Percentiles rank a stretch among this genome's conserved stretches.
Evolutionary conservation across 2,888 invertebrate species (phyloP).

Genomic region (Drosophila peninsularis): DNA sequence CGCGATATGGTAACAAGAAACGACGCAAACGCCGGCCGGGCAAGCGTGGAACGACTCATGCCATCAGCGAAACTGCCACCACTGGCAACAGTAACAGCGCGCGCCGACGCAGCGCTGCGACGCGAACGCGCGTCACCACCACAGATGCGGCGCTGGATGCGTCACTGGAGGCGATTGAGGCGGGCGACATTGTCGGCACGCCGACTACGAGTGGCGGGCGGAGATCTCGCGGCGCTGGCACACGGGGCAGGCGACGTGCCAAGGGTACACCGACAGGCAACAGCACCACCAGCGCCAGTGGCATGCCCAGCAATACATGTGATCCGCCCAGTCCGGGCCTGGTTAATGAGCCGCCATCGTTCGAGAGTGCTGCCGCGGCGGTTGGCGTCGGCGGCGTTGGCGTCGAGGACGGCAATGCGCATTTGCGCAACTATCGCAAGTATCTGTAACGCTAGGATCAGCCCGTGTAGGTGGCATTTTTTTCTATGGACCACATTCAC

Average conservation of each 20-base stretch:
- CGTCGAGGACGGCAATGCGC: conserved; percentile 80
- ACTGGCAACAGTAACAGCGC: conserved; percentile 59
- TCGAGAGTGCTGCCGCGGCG: conserved; percentile 84
- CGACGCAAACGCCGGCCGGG: conserved; percentile 84
- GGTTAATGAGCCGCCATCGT: conserved; percentile 84
- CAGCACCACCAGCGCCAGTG: conserved; percentile 24
- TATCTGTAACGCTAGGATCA: conserved; percentile 83
- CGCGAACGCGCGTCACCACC: conserved; percentile 60
- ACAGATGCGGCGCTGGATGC: conserved; percentile 70
- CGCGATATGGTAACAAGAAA: conserved; percentile 84
- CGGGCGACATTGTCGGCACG: conserved; percentile 61
- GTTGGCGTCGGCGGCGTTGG: conserved; percentile 75
- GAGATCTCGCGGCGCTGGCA: conserved; percentile 77
- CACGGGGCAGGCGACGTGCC: conserved; percentile 78
- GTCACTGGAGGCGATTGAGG: conserved; percentile 63
- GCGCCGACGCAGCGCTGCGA: conserved; percentile 79
- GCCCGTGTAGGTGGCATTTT: conserved; percentile 32
- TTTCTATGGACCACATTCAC: conserved; percentile 30
- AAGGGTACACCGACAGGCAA: conserved; percentile 53
- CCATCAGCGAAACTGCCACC: conserved; percentile 61
- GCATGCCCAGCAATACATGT: conserved; percentile 61
- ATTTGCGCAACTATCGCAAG: conserved; percentile 84
- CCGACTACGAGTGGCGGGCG: conserved; percentile 66
- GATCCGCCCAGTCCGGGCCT: conserved; percentile 82
- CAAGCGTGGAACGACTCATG: conserved; percentile 73